phyloP scores from a whole-genome alignment of 2,888 invertebrate genomes.

The Heliconius sara region DNA sequence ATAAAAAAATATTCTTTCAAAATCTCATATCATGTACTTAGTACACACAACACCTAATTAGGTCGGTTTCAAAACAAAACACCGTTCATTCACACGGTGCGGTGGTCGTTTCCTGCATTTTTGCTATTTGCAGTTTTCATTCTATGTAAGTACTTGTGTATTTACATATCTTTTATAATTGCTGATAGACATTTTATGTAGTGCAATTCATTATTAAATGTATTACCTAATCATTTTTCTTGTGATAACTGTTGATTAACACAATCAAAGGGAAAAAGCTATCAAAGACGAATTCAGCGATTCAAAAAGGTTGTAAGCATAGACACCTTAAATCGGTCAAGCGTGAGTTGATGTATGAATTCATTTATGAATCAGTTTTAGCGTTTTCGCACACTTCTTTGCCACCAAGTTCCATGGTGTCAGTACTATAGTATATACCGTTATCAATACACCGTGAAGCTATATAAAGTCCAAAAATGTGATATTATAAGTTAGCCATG shows the following conservation, averaged over 20 bases:
- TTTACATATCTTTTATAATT: slow-evolving; percentile 8
- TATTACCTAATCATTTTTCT: slow-evolving; percentile 3
- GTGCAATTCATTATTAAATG: background rate
- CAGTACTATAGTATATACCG: no score
- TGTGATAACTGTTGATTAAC: background rate
- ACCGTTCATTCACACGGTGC: slow-evolving; percentile 35
- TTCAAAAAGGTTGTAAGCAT: no score
- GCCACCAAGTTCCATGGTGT: no score
- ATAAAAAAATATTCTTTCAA: background rate
- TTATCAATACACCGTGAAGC: no score
- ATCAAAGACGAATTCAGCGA: no score
- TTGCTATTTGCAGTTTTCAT: slow-evolving; percentile 27
- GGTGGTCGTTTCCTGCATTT: slow-evolving; percentile 20
- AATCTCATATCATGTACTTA: background rate
- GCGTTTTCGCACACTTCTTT: no score
- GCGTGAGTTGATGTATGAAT: no score
- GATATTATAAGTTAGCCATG: no score
- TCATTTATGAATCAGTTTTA: no score
- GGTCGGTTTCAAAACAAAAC: slow-evolving; percentile 28
- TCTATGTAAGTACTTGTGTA: background rate
- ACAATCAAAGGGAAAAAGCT: no score
- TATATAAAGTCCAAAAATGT: no score
- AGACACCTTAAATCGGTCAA: no score
- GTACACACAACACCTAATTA: slow-evolving; percentile 20
- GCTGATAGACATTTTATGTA: slow-evolving; percentile 16